Conservation (phyloP, 2,888 invertebrate genomes). For the Brachypterus glaber region DNA sequence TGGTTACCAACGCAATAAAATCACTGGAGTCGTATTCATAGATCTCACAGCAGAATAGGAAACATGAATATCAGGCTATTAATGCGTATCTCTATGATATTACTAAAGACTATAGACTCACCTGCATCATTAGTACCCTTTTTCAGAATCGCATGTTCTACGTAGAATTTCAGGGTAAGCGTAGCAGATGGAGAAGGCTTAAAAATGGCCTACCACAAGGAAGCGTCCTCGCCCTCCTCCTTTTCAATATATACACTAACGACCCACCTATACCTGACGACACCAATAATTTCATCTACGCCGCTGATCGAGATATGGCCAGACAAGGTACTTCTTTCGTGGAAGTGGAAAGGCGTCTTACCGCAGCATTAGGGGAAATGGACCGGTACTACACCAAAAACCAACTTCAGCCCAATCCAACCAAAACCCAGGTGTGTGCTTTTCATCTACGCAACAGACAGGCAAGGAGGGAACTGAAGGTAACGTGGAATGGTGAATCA, state of each 20-base stretch:
- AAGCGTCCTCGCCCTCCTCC: slow-evolving; percentile 14
- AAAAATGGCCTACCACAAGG: slow-evolving; percentile 1
- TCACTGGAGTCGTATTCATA: no score
- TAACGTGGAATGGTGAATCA: not conserved
- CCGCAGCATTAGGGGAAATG: no score
- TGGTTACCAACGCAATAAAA: no score
- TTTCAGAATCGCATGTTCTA: not conserved
- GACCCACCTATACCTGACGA: slow-evolving; percentile 4
- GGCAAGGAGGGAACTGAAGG: not conserved
- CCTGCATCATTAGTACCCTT: not conserved
- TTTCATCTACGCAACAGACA: no score
- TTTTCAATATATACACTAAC: slow-evolving; percentile 8
- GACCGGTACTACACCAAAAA: no score
- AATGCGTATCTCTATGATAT: no score
- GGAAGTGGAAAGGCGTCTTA: no score
- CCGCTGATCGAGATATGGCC: slow-evolving; percentile 2
- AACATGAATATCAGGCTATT: no score
- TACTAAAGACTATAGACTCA: slow-evolving; percentile 1
- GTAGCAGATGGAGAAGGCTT: slow-evolving; percentile 4
- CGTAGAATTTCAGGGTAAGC: not conserved
- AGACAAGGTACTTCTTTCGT: no score
- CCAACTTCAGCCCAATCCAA: no score
- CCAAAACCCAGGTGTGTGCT: no score
- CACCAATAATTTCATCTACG: slow-evolving; percentile 1
- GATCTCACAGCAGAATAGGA: no score